A percentile compares a stretch with the other conserved stretches of the same genome.
Evolutionary conservation across 2,797 vertebrate genomes (phyloP).

Genomic region (Gallirallus australis): DNA sequence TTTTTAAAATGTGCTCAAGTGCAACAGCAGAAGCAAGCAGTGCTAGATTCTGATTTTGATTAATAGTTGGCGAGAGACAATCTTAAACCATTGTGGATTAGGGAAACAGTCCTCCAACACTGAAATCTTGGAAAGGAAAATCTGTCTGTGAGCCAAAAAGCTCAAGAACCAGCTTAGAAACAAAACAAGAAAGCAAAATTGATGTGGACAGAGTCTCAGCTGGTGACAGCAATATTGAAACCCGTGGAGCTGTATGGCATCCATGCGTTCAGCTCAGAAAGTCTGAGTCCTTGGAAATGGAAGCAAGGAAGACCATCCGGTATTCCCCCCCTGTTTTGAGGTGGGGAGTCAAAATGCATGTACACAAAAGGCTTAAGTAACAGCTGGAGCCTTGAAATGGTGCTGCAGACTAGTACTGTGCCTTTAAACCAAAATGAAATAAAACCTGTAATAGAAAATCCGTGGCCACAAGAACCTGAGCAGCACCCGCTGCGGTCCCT

Average conservation of each 20-base stretch:
- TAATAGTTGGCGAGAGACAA: conserved; percentile 48
- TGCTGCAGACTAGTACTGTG: too few relatives aligned
- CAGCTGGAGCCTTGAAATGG: neutral
- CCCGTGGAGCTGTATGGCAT: neutral
- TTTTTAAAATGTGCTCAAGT: neutral
- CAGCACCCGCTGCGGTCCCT: accelerated
- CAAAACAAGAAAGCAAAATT: neutral
- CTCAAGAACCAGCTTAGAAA: conserved; percentile 3
- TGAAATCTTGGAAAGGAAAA: conserved; percentile 36
- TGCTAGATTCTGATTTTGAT: conserved; percentile 40
- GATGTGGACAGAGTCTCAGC: neutral
- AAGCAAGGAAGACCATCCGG: accelerated
- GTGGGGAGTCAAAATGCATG: neutral
- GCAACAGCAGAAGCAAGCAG: neutral
- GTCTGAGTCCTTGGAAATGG: neutral
- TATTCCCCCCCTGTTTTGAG: neutral
- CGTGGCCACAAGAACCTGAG: accelerated
- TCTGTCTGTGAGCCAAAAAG: neutral
- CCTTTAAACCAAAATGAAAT: too few relatives aligned
- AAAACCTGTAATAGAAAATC: too few relatives aligned
- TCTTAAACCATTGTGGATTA: conserved; percentile 30
- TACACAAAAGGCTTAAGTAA: neutral
- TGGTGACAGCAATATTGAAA: neutral
- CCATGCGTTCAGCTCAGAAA: accelerated
- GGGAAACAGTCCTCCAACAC: neutral